Percentiles rank a stretch among this genome's conserved stretches.
Evolutionary conservation across 2,113 vertebrate species (phyloP).

Genomic region (Ailuropoda melanoleuca): DNA sequence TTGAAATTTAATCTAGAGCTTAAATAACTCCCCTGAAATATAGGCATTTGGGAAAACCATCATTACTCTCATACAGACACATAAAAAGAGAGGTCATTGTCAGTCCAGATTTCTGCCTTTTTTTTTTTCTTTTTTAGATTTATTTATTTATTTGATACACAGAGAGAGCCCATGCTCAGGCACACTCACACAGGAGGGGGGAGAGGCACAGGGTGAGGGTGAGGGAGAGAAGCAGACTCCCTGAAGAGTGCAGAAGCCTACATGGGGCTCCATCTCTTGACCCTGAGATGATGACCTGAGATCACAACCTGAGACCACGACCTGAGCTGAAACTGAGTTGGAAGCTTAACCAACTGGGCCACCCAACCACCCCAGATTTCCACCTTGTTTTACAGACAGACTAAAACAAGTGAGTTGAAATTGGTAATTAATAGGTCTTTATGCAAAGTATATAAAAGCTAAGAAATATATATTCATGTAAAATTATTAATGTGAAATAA

Average conservation of each 20-base stretch:
- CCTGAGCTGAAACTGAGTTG: no score
- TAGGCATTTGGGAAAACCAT: background rate
- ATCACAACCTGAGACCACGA: background rate
- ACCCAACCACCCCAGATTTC: no score
- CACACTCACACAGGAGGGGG: background rate
- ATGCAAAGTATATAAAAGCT: background rate
- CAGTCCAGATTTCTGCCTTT: background rate
- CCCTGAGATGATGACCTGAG: background rate
- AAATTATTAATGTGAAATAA: background rate
- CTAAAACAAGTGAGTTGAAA: slow-evolving; percentile 13
- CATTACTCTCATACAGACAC: background rate
- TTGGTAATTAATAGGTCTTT: background rate
- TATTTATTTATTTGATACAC: background rate
- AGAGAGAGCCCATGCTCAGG: background rate
- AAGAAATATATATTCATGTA: background rate
- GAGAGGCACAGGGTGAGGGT: background rate
- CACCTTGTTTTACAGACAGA: background rate
- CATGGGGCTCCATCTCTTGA: background rate
- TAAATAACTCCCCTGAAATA: background rate
- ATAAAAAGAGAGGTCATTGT: background rate
- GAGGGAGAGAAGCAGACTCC: background rate
- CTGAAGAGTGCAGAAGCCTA: background rate
- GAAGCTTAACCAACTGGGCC: no score
- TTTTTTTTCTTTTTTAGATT: background rate
- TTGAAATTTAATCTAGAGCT: background rate